A percentile compares a stretch with the other conserved stretches of the same genome.
Conservation (phyloP, 2,888 invertebrate species). For the Tubulanus polymorphus region DNA sequence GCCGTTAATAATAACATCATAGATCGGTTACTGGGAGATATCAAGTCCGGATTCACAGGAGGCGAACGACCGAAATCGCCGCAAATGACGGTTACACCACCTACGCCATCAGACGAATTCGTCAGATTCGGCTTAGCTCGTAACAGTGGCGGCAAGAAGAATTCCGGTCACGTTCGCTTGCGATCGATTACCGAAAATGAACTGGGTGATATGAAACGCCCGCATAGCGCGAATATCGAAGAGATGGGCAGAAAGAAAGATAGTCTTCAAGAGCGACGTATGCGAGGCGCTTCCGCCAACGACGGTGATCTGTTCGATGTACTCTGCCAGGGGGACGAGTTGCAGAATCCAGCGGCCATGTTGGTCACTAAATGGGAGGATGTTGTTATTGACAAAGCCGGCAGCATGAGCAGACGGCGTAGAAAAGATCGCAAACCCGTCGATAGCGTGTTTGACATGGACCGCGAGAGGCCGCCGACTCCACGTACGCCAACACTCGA, state of each 20-base stretch:
- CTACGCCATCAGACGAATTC: no score
- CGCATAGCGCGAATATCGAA: background rate
- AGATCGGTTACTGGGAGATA: conserved; percentile 40
- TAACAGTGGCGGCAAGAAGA: background rate
- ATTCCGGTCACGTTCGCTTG: background rate
- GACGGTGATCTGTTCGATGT: conserved; percentile 25
- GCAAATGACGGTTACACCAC: no score
- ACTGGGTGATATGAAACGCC: background rate
- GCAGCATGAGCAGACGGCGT: background rate
- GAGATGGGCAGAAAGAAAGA: conserved; percentile 2
- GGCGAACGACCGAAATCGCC: background rate
- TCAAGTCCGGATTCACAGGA: conserved; percentile 33
- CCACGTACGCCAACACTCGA: background rate
- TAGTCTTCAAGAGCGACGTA: conserved; percentile 6
- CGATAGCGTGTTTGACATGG: background rate
- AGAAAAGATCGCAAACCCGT: conserved; percentile 6
- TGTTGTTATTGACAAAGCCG: background rate
- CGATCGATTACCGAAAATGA: background rate
- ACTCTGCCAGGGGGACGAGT: conserved; percentile 17
- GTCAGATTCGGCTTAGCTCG: background rate
- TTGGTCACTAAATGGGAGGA: background rate
- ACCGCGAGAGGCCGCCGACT: background rate
- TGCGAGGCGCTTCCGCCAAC: conserved; percentile 19
- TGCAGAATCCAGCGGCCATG: background rate
- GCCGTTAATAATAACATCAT: conserved; percentile 29